Percentiles rank a stretch among this genome's conserved stretches.
phyloP scores from a whole-genome alignment of 2,113 vertebrate genomes.

The Acanthochromis polyacanthus region DNA sequence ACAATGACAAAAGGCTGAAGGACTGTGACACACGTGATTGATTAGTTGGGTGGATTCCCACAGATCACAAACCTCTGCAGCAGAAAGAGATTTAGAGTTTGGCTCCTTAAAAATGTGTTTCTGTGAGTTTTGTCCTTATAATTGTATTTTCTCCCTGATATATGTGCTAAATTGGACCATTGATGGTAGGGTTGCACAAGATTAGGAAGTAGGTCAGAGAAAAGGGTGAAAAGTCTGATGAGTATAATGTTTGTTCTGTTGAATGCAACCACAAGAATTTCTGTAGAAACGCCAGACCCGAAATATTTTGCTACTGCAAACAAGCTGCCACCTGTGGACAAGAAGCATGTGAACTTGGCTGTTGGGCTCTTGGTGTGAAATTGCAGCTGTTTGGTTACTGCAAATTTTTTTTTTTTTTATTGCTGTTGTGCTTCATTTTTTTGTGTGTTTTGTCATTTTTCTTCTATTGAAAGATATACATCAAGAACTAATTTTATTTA shows the following conservation, averaged over 20 bases:
- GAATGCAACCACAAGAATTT: not conserved
- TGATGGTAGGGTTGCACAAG: not conserved
- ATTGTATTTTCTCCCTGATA: slow-evolving; percentile 5
- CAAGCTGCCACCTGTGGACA: slow-evolving; percentile 10
- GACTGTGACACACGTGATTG: slow-evolving; percentile 58
- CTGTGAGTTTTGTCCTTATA: not conserved
- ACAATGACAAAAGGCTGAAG: slow-evolving; percentile 52
- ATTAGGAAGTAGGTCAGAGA: not conserved
- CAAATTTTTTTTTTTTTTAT: too few relatives aligned
- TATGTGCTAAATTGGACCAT: not conserved
- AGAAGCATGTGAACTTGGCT: not conserved
- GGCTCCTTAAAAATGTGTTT: not conserved
- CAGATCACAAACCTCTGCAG: slow-evolving; percentile 18
- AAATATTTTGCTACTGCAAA: slow-evolving; percentile 17
- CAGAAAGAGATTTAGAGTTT: not conserved
- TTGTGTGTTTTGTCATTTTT: not conserved
- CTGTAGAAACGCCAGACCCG: not conserved
- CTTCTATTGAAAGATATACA: not conserved
- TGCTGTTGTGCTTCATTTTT: not conserved
- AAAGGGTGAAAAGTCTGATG: not conserved
- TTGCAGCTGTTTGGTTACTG: not conserved
- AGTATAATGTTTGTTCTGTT: slow-evolving; percentile 8
- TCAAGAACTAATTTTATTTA: not conserved
- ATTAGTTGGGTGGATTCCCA: slow-evolving; percentile 63
- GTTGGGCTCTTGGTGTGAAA: not conserved